Conservation (phyloP, 2,797 vertebrate species). For the Scarus forsteni region DNA sequence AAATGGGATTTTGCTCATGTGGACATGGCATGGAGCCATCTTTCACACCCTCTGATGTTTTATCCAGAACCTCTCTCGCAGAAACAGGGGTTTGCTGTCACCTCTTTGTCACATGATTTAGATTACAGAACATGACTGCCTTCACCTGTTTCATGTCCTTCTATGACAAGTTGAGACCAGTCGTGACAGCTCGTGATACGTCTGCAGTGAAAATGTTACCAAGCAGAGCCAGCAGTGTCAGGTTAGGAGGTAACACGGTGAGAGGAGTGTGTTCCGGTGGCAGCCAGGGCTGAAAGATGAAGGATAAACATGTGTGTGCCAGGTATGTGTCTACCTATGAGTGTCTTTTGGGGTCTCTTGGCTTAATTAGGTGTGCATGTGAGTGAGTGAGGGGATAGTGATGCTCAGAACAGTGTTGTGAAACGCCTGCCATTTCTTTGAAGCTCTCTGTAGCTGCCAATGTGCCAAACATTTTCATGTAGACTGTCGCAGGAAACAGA, state of each 20-base stretch:
- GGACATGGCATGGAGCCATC: slow-evolving; percentile 9
- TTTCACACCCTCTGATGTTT: neutral
- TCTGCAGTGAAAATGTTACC: slow-evolving; percentile 38
- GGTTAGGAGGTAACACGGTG: slow-evolving; percentile 50
- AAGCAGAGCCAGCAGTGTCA: slow-evolving; percentile 57
- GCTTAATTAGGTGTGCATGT: slow-evolving; percentile 15
- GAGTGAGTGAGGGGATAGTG: slow-evolving; percentile 9
- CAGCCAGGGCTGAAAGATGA: slow-evolving; percentile 50
- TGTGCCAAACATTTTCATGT: slow-evolving; percentile 44
- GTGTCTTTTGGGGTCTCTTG: slow-evolving; percentile 49
- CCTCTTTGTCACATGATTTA: slow-evolving; percentile 25
- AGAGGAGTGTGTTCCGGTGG: slow-evolving; percentile 56
- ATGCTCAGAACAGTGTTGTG: slow-evolving; percentile 32
- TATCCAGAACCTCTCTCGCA: slow-evolving; percentile 3
- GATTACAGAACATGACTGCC: slow-evolving; percentile 46
- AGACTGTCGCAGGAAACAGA: slow-evolving; percentile 39
- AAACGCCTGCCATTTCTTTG: slow-evolving; percentile 70
- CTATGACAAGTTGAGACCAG: slow-evolving; percentile 60
- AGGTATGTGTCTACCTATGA: slow-evolving; percentile 49
- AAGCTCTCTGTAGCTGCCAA: slow-evolving; percentile 21
- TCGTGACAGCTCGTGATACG: slow-evolving; percentile 57
- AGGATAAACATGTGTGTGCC: slow-evolving; percentile 57
- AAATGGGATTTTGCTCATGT: neutral
- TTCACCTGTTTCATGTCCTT: slow-evolving; percentile 56
- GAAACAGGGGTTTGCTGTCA: slow-evolving; percentile 25